Conservation (phyloP, 2,888 invertebrate species). For the Trachelus troglodyta region DNA sequence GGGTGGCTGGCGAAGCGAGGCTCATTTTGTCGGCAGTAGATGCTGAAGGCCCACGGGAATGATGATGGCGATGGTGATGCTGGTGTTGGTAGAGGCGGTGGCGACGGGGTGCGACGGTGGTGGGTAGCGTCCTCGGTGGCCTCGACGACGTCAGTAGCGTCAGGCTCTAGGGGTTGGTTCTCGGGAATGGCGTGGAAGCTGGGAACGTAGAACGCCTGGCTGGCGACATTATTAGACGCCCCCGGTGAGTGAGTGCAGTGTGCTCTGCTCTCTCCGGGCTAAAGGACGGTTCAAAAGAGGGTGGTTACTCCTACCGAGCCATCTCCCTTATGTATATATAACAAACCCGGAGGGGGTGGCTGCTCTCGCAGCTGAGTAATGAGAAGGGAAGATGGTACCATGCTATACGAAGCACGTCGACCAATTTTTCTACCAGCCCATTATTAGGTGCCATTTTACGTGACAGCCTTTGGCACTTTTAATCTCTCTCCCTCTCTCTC, state of each 20-base stretch:
- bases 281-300: slow-evolving; percentile 4
- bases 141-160: slow-evolving; percentile 12
- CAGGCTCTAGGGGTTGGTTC: slow-evolving; percentile 33
- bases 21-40: slow-evolving; percentile 64
- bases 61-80: slow-evolving; percentile 21
- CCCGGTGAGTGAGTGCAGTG: slow-evolving; percentile 58
- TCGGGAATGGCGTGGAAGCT: slow-evolving; percentile 26
- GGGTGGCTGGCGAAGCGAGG: slow-evolving; percentile 57
- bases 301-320: neutral
- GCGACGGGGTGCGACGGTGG: slow-evolving; percentile 13
- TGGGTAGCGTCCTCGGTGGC: slow-evolving; percentile 4
- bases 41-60: slow-evolving; percentile 32
- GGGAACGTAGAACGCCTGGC: slow-evolving; percentile 61
- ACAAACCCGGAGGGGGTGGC: slow-evolving; percentile 17
- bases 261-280: slow-evolving; percentile 24
- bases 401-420: slow-evolving; percentile 19
- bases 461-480: neutral
- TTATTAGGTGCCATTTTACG: neutral
- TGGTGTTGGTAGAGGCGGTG: slow-evolving; percentile 21
- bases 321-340: neutral
- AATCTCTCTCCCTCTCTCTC: neutral
- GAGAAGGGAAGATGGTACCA: slow-evolving; percentile 41
- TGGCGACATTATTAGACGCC: slow-evolving; percentile 67
- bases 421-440: neutral
- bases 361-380: slow-evolving; percentile 40